Evolutionary conservation across 2,888 invertebrate species (phyloP).

Genomic region (Amorpha juglandis): DNA sequence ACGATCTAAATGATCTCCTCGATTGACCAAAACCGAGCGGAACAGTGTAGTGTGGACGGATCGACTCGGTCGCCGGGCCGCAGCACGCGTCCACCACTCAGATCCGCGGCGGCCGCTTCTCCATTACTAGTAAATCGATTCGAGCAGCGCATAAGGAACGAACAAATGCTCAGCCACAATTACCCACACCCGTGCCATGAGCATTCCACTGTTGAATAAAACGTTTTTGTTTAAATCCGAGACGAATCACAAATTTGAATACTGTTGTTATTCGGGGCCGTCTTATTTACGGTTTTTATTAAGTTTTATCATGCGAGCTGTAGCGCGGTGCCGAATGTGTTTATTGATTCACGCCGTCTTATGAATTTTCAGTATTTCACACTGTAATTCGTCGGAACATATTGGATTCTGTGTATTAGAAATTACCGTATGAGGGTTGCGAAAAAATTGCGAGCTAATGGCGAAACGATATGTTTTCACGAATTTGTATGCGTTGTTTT

Average conservation of each 20-base stretch:
- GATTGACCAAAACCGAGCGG: slow-evolving; percentile 67
- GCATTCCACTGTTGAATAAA: slow-evolving; percentile 79
- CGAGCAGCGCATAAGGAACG: slow-evolving; percentile 55
- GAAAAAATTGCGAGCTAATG: slow-evolving; percentile 6
- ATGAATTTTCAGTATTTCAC: slow-evolving; percentile 63
- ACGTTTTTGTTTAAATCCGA: slow-evolving; percentile 83
- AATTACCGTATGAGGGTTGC: slow-evolving; percentile 14
- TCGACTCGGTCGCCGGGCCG: slow-evolving; percentile 41
- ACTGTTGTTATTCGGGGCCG: slow-evolving; percentile 76
- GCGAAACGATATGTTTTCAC: slow-evolving; percentile 15
- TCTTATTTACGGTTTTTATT: slow-evolving; percentile 76
- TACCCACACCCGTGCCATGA: slow-evolving; percentile 65
- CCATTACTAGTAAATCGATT: slow-evolving; percentile 71
- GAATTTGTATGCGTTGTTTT: slow-evolving; percentile 11
- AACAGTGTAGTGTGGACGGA: slow-evolving; percentile 48
- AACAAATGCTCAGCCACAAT: slow-evolving; percentile 40
- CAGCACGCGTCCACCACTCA: slow-evolving; percentile 66
- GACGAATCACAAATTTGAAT: slow-evolving; percentile 80
- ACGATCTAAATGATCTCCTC: slow-evolving; percentile 56
- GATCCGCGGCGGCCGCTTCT: slow-evolving; percentile 28
- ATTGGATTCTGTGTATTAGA: slow-evolving; percentile 26
- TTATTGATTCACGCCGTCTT: slow-evolving; percentile 75
- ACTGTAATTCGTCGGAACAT: slow-evolving; percentile 49
- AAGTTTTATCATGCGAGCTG: slow-evolving; percentile 67
- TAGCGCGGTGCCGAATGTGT: slow-evolving; percentile 63